Evolutionary conservation across 1,140 invertebrate genomes (phyloP).

Genomic region (Euwallacea fornicatus): DNA sequence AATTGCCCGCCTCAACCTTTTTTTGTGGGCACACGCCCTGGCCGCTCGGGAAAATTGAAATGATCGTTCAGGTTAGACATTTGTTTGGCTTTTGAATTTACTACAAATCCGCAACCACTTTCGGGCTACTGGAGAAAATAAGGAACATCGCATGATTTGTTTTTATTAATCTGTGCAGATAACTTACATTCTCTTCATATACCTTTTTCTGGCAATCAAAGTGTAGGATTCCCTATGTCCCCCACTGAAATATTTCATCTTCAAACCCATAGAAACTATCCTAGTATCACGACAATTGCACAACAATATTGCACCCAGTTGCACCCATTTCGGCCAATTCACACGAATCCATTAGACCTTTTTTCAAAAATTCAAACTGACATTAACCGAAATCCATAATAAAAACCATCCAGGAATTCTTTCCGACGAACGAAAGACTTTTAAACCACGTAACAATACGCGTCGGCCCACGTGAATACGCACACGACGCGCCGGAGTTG

Average conservation of each 20-base stretch:
- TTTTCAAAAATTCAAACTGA: neutral
- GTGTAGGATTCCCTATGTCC: slow-evolving; percentile 59
- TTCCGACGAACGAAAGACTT: too few species aligned
- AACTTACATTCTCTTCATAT: slow-evolving; percentile 58
- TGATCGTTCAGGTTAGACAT: too few species aligned
- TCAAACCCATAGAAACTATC: slow-evolving; percentile 42
- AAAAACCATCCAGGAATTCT: too few species aligned
- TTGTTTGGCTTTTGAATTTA: too few species aligned
- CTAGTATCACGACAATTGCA: slow-evolving; percentile 39
- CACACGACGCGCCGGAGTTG: neutral
- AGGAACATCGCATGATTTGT: too few species aligned
- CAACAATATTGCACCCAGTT: slow-evolving; percentile 20
- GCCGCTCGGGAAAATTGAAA: too few species aligned
- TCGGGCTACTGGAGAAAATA: too few species aligned
- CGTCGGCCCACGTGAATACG: slow-evolving; percentile 19
- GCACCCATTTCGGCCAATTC: neutral
- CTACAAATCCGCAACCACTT: too few species aligned
- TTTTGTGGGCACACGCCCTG: too few species aligned
- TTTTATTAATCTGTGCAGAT: neutral
- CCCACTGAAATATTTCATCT: slow-evolving; percentile 58
- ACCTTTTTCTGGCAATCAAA: slow-evolving; percentile 57
- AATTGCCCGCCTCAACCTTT: too few species aligned
- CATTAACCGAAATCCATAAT: neutral
- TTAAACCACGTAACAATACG: neutral
- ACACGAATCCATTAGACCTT: neutral